Percentiles rank a stretch among this genome's conserved stretches.
These are phyloP conservation scores for Chelon labrosus DNA, from an alignment of 2,797 vertebrate species.

Conservation along the genomic window DNA sequence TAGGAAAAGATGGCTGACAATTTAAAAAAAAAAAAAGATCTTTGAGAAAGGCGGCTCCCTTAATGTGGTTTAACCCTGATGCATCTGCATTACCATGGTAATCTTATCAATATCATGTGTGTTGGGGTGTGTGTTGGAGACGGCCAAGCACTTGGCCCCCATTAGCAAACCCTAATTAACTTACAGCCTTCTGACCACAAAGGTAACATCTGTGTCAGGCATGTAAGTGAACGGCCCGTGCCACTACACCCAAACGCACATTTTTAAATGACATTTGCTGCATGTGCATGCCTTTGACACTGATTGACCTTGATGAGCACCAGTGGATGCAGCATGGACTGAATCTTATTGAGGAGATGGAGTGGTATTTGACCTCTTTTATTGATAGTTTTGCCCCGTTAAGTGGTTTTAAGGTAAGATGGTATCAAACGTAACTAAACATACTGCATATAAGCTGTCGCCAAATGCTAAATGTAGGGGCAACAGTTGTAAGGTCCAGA, in stretches of 20 bases:
- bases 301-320: slow-evolving; percentile 72
- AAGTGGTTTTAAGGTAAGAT: no score
- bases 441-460: no score
- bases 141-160: slow-evolving; percentile 64
- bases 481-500: no score
- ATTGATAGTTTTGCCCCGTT: no score
- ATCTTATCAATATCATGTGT: slow-evolving; percentile 71
- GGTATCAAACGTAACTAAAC: no score
- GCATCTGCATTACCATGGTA: slow-evolving; percentile 77
- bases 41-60: slow-evolving; percentile 54
- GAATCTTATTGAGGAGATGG: slow-evolving; percentile 45
- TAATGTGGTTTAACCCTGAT: slow-evolving; percentile 64
- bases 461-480: no score
- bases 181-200: slow-evolving; percentile 77
- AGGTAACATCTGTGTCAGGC: slow-evolving; percentile 80
- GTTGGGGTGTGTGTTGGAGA: slow-evolving; percentile 35
- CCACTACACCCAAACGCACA: slow-evolving; percentile 40
- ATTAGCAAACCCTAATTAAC: slow-evolving; percentile 81
- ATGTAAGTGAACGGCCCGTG: slow-evolving; percentile 64
- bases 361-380: not conserved
- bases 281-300: slow-evolving; percentile 49
- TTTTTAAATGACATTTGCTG: slow-evolving; percentile 57
- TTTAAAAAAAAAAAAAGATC: slow-evolving; percentile 32
- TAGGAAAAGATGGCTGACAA: slow-evolving; percentile 51
- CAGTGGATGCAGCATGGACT: slow-evolving; percentile 39